Evolutionary conservation across 2,113 vertebrate species (phyloP), one percentile per base, ranked within the genome.

Genomic region (Alexandromys fortis): DNA sequence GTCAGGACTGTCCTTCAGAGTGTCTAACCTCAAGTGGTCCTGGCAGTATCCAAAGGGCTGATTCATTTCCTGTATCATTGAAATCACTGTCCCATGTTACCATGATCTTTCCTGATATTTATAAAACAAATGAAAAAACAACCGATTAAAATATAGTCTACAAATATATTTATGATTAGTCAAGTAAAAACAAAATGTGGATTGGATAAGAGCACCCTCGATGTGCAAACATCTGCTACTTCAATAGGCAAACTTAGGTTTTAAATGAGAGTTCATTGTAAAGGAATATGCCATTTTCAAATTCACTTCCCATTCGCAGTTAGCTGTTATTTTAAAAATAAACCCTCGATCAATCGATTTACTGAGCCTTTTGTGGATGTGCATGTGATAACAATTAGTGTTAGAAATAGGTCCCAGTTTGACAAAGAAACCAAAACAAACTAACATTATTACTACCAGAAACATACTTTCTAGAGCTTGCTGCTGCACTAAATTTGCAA

Each of bases 51-150:
- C 83, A 42, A 38, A 89, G 63, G 86, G 94, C 26, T 83, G 89
- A 88, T 86, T 86, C 73, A 61, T 72, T 97, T 97, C 85, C 94
- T 94, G 72, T 52, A 92, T 86, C 52, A 92, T n/a, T 89, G 63
- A 87, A 85, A 58, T 85, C 58, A 55, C 33, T 90, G 87, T 88
- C 96, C 89, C 19, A 42, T 24, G 55, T 49, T 52, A 68, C 22
- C 68, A 52, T 77, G 12, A 49, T 72, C 96, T 45, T 82, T 61
- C 72, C 82, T 92, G 86, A 90, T n/a, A 63, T 67, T 21, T 26
- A 6, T 68, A 77, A 88, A 94, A 89, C 2, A 73, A 76, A 75
- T 65, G 52, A 52, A 89, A 87, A 75, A 72, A 24, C 79, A 85
- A 87, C 24, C 88, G 19, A 86, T 63, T 61, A 78, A 94, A 95